Evolutionary conservation across 2,113 vertebrate species (phyloP), one percentile per base, ranked within the genome.

Genomic region (Erythrocercus mccallii): DNA sequence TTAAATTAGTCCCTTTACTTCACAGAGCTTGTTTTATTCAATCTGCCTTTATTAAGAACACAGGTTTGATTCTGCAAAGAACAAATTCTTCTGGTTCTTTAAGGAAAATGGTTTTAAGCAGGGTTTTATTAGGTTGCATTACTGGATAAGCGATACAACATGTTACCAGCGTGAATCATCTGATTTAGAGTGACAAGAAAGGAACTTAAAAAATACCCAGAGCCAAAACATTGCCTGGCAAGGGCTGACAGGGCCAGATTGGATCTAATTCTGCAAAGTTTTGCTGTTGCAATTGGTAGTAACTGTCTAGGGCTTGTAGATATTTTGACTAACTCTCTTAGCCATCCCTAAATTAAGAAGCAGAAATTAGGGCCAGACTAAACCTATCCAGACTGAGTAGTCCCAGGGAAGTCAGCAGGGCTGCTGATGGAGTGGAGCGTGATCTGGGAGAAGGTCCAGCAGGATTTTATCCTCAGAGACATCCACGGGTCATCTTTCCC

Each of bases 41-140:
- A 71, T 95, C 96, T 95, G 93, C 87, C 96, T 98, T 97, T 96
- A 97, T 96, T 96, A 97, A 96, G 97, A 97, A 97, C 96, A 95
- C 65, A 94, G 97, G 94, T 94, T 96, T 92, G 95, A 81, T 94
- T 97, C 95, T 93, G 91, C 86, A 96, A 94, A 91, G 97, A 98
- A 97, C 97, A 97, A 96, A 97, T 97, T 96, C 97, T 97, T 96
- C 96, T 96, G 94, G 92, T 96, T 97, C 96, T 97, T 96, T 92
- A 97, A 97, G 96, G 93, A 96, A 95, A 96, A 66, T 93, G 93
- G 92, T 96, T 96, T 91, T 97, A 96, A 97, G 92, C 91, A 96
- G 95, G 86, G 56, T 91, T 93, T 96, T 96, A 97, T 96, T 92
- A 97, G 90, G 93, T 92, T 92, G 95, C 94, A 61, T 97, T 96